phyloP scores from a whole-genome alignment of 2,797 vertebrate species.

The Aquila chrysaetos region DNA sequence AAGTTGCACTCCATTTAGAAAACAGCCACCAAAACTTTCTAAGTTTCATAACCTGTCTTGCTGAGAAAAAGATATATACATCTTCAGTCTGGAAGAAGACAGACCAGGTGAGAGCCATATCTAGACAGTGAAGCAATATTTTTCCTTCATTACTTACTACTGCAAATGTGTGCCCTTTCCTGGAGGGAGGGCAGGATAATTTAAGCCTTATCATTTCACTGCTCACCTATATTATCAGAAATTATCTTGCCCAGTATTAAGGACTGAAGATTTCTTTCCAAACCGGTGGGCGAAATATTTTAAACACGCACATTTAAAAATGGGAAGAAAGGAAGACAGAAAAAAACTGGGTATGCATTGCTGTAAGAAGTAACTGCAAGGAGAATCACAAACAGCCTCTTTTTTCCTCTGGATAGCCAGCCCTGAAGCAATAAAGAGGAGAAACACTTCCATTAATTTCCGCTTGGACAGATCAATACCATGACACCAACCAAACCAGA shows the following conservation, averaged over 20 bases:
- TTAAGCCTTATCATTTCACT: not conserved
- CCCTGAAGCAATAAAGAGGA: not conserved
- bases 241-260: not conserved
- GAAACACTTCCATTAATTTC: conserved; percentile 10
- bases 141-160: not conserved
- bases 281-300: not conserved
- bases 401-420: not conserved
- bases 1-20: not conserved
- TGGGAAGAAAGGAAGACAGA: not conserved
- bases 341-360: not conserved
- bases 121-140: not conserved
- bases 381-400: not conserved
- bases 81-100: not conserved
- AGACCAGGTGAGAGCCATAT: not conserved
- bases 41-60: not conserved
- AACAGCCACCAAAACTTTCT: not conserved
- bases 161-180: not conserved
- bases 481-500: not conserved
- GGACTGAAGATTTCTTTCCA: not conserved
- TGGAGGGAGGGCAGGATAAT: not conserved
- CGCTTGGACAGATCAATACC: not conserved
- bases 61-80: not conserved
- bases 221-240: not conserved
- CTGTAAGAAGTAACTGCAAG: not conserved
- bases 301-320: not conserved